phyloP scores from a whole-genome alignment of 2,113 vertebrate species.

The Phainopepla nitens region DNA sequence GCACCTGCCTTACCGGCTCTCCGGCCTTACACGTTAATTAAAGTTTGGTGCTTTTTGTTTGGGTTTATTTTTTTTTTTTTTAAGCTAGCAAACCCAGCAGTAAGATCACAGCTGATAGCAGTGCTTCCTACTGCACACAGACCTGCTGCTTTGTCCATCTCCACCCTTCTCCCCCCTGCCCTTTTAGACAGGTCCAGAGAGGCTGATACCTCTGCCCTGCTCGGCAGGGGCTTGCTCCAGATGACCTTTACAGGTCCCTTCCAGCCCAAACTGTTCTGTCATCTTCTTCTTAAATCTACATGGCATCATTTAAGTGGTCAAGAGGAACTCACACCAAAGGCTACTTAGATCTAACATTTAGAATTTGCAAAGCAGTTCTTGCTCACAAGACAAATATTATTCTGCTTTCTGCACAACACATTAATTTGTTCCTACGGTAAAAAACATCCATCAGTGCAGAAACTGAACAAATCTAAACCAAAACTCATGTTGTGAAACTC shows the following conservation, averaged over 20 bases:
- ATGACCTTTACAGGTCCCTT: neutral
- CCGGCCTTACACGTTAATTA: neutral
- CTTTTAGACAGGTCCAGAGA: neutral
- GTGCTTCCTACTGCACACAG: neutral
- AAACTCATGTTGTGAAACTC: neutral
- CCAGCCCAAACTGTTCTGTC: neutral
- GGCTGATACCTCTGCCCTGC: neutral
- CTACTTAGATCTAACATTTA: neutral
- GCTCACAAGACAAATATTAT: neutral
- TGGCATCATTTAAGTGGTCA: neutral
- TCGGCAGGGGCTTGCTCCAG: neutral
- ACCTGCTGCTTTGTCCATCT: neutral
- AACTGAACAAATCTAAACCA: neutral
- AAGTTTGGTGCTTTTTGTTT: neutral
- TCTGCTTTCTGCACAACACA: neutral
- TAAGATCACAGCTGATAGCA: neutral
- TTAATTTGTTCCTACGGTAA: neutral
- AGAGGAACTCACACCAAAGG: neutral
- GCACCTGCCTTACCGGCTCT: conserved; percentile 25
- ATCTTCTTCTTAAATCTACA: neutral
- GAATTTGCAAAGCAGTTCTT: neutral
- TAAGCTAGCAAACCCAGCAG: neutral
- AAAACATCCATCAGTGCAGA: neutral
- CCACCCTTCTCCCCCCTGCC: neutral
- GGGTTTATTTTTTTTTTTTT: neutral